A percentile compares a stretch with the other conserved stretches of the same genome.
These are phyloP conservation scores for Corythucha ciliata DNA, from an alignment of 2,888 invertebrate genomes.

Conservation along the genomic window DNA sequence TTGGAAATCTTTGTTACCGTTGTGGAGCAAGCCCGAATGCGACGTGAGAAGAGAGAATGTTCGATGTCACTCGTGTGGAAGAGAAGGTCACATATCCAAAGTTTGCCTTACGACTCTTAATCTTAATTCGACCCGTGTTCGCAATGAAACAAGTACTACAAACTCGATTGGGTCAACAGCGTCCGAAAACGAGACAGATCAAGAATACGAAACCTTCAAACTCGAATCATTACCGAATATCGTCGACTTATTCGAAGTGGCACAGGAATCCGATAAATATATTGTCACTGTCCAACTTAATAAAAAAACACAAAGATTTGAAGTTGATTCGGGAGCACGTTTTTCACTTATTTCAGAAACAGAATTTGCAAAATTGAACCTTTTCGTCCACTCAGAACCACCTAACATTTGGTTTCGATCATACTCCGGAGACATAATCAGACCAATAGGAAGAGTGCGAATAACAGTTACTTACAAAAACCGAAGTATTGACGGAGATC, in stretches of 20 bases:
- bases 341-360: constrained; percentile 2
- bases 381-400: background rate
- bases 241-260: constrained; percentile 1
- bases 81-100: constrained; percentile 2
- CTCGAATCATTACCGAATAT: no score
- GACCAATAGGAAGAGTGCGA: constrained; percentile 1
- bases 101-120: constrained; percentile 8
- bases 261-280: constrained; percentile 1
- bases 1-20: constrained; percentile 10
- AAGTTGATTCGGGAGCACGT: constrained; percentile 1
- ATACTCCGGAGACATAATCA: constrained; percentile 2
- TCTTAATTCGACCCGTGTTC: background rate
- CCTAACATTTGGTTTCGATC: background rate
- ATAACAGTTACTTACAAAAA: constrained; percentile 5
- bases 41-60: no score
- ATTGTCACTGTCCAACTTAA: constrained; percentile 2
- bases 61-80: no score
- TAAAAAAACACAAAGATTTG: background rate
- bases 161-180: no score
- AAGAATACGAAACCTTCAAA: no score
- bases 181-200: no score
- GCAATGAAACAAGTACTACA: no score
- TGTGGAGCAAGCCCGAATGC: no score
- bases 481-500: background rate
- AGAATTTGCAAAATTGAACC: background rate